Evolutionary conservation across 2,888 invertebrate species (phyloP).

Genomic region (Flexamia atlantica): DNA sequence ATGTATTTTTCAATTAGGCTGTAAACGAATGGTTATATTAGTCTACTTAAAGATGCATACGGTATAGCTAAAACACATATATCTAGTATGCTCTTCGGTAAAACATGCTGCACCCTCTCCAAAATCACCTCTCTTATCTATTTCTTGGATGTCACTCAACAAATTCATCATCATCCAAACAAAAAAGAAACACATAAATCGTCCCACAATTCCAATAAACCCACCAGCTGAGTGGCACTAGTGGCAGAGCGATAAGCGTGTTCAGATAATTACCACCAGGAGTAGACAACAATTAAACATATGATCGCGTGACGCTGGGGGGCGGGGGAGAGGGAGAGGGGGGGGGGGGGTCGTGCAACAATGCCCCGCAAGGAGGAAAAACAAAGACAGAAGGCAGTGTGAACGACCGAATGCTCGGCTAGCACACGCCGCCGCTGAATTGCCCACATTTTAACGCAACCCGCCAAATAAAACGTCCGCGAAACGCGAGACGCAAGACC

Average conservation of each 20-base stretch:
- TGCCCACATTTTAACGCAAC: slow-evolving; percentile 36
- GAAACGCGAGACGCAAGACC: too few relatives aligned
- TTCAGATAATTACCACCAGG: not conserved
- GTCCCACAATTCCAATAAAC: not conserved
- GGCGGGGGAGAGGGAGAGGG: not conserved
- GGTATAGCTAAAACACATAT: too few relatives aligned
- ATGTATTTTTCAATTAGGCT: too few relatives aligned
- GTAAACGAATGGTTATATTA: too few relatives aligned
- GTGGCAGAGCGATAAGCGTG: not conserved
- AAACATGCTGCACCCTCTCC: too few relatives aligned
- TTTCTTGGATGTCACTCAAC: too few relatives aligned
- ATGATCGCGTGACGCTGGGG: slow-evolving; percentile 10
- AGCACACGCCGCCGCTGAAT: not conserved
- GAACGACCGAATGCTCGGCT: slow-evolving; percentile 3
- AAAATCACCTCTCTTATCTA: too few relatives aligned
- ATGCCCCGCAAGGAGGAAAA: not conserved
- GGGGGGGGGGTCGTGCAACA: slow-evolving; percentile 14
- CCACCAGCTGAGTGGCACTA: not conserved
- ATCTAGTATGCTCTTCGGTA: too few relatives aligned
- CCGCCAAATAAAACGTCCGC: slow-evolving; percentile 30
- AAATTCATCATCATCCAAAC: not conserved
- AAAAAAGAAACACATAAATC: not conserved
- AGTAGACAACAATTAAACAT: slow-evolving; percentile 43
- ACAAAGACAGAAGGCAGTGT: slow-evolving; percentile 35
- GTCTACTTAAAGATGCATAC: too few relatives aligned